Conservation (phyloP, 2,797 vertebrate species). For the Sebastes trivittatus region DNA sequence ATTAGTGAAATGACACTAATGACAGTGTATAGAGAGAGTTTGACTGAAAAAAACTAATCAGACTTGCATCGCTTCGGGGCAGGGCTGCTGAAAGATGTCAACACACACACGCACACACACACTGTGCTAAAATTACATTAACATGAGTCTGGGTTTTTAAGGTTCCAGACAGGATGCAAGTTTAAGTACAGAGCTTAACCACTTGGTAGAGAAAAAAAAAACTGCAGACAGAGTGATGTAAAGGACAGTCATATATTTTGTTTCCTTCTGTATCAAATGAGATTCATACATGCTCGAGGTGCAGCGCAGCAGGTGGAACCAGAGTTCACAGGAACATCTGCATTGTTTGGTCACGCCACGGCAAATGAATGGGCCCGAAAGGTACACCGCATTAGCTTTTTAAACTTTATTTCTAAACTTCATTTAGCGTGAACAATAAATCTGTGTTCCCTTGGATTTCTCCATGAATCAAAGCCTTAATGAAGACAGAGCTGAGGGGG, state of each 20-base stretch:
- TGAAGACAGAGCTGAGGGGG: slow-evolving; percentile 52
- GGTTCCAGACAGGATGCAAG: slow-evolving; percentile 35
- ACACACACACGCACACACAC: slow-evolving; percentile 18
- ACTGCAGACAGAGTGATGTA: slow-evolving; percentile 1
- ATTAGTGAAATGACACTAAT: slow-evolving; percentile 73
- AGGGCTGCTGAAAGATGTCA: slow-evolving; percentile 46
- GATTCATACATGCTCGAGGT: neutral
- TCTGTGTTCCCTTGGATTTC: slow-evolving; percentile 6
- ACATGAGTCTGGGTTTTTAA: slow-evolving; percentile 39
- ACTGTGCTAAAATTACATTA: slow-evolving; percentile 32
- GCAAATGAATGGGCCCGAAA: neutral
- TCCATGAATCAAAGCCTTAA: slow-evolving; percentile 60
- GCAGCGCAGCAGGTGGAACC: neutral
- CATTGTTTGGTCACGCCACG: slow-evolving; percentile 19
- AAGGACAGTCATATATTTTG: slow-evolving; percentile 7
- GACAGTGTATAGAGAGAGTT: slow-evolving; percentile 48
- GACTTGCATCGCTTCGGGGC: slow-evolving; percentile 49
- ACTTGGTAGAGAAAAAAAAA: neutral
- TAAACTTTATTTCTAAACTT: slow-evolving; percentile 16
- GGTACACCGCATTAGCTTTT: neutral
- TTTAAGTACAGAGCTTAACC: slow-evolving; percentile 42
- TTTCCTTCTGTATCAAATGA: neutral
- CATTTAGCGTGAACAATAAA: slow-evolving; percentile 43
- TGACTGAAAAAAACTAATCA: slow-evolving; percentile 62
- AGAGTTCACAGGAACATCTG: slow-evolving; percentile 20